Conservation (phyloP, 1,140 invertebrate species). For the Neodiprion fabricii region DNA sequence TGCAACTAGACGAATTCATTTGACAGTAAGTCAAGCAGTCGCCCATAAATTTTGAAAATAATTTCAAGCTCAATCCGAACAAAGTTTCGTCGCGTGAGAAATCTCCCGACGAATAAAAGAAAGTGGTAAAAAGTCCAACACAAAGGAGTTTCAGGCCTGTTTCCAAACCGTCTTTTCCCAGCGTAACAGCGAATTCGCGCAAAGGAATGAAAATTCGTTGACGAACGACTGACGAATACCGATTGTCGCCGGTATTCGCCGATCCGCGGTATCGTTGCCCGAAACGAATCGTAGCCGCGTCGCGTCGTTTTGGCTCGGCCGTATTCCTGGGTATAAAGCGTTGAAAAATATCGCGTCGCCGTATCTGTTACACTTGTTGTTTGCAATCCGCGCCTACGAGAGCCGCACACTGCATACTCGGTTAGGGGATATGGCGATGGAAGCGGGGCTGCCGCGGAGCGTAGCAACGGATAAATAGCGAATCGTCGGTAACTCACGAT, state of each 20-base stretch:
- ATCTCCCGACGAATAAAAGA: too few relatives aligned
- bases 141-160: too few relatives aligned
- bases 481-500: constrained; percentile 60
- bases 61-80: too few relatives aligned
- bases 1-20: too few relatives aligned
- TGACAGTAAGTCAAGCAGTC: too few relatives aligned
- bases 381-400: not conserved
- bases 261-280: not conserved
- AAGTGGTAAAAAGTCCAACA: too few relatives aligned
- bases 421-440: not conserved
- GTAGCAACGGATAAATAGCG: constrained; percentile 51
- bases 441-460: not conserved
- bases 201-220: too few relatives aligned
- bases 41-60: too few relatives aligned
- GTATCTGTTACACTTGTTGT: not conserved
- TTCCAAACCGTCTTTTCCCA: too few relatives aligned
- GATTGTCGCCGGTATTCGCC: not conserved
- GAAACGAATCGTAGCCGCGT: not conserved
- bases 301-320: not conserved
- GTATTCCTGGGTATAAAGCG: not conserved
- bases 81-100: too few relatives aligned
- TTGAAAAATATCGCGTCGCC: not conserved
- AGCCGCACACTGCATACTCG: not conserved
- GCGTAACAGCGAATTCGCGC: too few relatives aligned
- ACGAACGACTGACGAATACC: too few relatives aligned